Conservation (phyloP, 2,113 vertebrate genomes). For the Megaceryle maxima region DNA sequence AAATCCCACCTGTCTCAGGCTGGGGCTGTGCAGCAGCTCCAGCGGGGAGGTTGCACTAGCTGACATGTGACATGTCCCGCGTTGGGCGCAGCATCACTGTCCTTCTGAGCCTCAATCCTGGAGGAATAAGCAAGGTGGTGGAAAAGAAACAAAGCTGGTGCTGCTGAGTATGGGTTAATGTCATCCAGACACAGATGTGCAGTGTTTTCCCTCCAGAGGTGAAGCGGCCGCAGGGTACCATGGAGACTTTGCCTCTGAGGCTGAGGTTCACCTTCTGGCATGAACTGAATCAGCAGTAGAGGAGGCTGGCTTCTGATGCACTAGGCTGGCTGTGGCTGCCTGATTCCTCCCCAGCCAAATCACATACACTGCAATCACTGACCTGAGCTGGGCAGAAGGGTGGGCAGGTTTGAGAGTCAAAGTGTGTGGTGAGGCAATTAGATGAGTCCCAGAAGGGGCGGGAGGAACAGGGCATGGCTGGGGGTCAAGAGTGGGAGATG, state of each 20-base stretch:
- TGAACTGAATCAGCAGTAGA: not conserved
- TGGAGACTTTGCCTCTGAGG: not conserved
- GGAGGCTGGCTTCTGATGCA: not conserved
- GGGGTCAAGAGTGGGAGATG: rapidly evolving
- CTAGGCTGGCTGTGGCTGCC: not conserved
- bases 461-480: not conserved
- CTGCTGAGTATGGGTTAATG: rapidly evolving
- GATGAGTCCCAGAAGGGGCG: not conserved
- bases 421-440: not conserved
- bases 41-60: rapidly evolving
- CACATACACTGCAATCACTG: not conserved
- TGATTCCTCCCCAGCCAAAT: not conserved
- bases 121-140: rapidly evolving
- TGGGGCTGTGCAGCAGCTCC: not conserved
- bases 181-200: rapidly evolving
- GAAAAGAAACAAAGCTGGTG: not conserved
- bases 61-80: not conserved
- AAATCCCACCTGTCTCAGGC: not conserved
- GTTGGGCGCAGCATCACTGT: rapidly evolving
- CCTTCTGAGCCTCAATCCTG: rapidly evolving
- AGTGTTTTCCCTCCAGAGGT: not conserved
- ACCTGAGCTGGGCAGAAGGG: not conserved
- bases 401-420: not conserved
- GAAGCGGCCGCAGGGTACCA: not conserved
- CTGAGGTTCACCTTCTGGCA: not conserved